A percentile compares a stretch with the other conserved stretches of the same genome.
phyloP scores from a whole-genome alignment of 2,888 invertebrate species.

The Perithous albicinctus region DNA sequence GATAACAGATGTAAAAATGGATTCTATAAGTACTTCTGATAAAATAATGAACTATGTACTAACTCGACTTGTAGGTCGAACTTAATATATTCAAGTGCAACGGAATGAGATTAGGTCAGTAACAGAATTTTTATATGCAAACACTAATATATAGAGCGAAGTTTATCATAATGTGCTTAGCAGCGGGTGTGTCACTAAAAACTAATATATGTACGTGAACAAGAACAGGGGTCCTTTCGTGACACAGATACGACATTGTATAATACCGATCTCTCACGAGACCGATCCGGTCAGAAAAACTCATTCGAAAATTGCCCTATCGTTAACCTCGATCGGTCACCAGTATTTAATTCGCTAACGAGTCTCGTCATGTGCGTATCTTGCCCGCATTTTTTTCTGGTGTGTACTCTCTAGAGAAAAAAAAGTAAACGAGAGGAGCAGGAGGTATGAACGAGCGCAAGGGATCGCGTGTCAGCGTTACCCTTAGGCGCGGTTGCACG shows the following conservation, averaged over 20 bases:
- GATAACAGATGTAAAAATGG: not conserved
- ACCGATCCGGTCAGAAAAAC: constrained; percentile 40
- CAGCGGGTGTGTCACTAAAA: constrained; percentile 19
- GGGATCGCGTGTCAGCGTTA: constrained; percentile 62
- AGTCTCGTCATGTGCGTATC: constrained; percentile 49
- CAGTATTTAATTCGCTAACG: constrained; percentile 66
- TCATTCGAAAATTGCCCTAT: constrained; percentile 55
- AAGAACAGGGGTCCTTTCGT: constrained; percentile 21
- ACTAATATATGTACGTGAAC: constrained; percentile 2
- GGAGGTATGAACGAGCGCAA: constrained; percentile 27
- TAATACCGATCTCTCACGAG: constrained; percentile 45
- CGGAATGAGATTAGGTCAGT: not conserved
- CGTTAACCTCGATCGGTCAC: constrained; percentile 52
- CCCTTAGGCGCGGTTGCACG: constrained; percentile 68
- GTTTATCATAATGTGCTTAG: constrained; percentile 19
- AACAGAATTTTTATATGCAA: not conserved
- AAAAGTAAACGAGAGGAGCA: constrained; percentile 33
- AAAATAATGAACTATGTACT: not conserved
- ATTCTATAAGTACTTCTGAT: not conserved
- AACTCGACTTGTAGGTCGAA: not conserved
- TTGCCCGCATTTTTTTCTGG: constrained; percentile 29
- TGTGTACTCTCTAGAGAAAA: constrained; percentile 42
- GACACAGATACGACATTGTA: constrained; percentile 41
- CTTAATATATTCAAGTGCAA: not conserved
- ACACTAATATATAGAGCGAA: not conserved